These are phyloP conservation scores for Limnephilus rhombicus DNA, from an alignment of 2,888 invertebrate genomes.

Conservation along the genomic window DNA sequence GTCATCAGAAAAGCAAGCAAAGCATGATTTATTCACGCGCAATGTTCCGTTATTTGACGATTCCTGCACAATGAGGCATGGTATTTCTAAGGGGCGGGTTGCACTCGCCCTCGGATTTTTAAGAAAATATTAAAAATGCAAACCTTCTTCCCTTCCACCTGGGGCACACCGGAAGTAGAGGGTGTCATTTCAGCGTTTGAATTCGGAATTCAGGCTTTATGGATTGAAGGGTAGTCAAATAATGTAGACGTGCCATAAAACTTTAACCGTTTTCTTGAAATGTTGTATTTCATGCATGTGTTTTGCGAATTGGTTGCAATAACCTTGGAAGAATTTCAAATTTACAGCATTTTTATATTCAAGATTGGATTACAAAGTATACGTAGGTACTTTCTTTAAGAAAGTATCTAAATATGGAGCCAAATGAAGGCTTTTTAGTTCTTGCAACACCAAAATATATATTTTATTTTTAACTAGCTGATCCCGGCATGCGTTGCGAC, in stretches of 20 bases:
- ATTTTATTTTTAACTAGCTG: no score
- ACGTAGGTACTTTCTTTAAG: no score
- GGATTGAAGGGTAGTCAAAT: conserved; percentile 15
- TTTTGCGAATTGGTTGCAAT: not conserved
- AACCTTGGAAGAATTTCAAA: not conserved
- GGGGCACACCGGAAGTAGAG: conserved; percentile 9
- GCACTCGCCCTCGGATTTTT: not conserved
- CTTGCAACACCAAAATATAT: no score
- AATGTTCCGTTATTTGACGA: conserved; percentile 11
- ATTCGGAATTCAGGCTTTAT: conserved; percentile 10
- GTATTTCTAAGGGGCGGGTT: not conserved
- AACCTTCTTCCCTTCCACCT: conserved; percentile 3
- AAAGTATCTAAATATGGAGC: no score
- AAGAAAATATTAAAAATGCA: conserved; percentile 17
- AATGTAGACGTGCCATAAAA: not conserved
- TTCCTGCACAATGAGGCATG: conserved; percentile 1
- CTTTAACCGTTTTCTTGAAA: not conserved
- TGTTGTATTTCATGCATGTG: not conserved
- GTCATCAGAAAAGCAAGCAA: not conserved
- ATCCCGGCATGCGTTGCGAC: no score
- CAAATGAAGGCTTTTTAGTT: no score
- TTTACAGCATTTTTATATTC: not conserved
- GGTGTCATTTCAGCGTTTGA: conserved; percentile 16
- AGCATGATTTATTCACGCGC: conserved; percentile 4
- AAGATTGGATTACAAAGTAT: no score